A percentile compares a stretch with the other conserved stretches of the same genome.
Evolutionary conservation across 2,113 vertebrate species (phyloP).

Genomic region (Plecotus auritus): DNA sequence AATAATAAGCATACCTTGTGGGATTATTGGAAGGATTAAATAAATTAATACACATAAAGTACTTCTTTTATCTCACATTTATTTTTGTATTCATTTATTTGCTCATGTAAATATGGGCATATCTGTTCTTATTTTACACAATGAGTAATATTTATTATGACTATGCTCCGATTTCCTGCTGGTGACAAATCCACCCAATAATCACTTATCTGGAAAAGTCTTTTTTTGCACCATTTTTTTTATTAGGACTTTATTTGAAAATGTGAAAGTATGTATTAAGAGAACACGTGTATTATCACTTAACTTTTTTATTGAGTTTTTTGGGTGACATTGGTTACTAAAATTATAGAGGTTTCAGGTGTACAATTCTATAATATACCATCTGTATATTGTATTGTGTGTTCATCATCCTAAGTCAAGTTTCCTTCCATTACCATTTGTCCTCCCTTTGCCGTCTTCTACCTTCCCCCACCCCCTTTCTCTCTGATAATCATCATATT

Average conservation of each 20-base stretch:
- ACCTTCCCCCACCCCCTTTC: neutral
- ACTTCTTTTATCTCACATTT: neutral
- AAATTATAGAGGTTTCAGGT: neutral
- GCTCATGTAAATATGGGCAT: neutral
- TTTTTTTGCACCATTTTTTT: neutral
- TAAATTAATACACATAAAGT: neutral
- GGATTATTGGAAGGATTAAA: neutral
- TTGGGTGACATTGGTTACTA: neutral
- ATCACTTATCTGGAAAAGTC: neutral
- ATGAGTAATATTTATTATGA: neutral
- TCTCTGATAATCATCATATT: neutral
- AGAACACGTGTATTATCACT: neutral
- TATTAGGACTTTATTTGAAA: neutral
- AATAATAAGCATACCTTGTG: neutral
- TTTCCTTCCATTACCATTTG: neutral
- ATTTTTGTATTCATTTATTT: neutral
- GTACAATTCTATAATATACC: neutral
- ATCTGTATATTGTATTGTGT: neutral
- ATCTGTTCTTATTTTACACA: neutral
- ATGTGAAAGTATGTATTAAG: neutral
- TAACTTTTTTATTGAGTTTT: neutral
- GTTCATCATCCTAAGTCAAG: neutral
- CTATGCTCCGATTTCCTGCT: neutral
- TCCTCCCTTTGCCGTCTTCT: neutral
- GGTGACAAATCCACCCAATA: neutral